Evolutionary conservation across 2,888 invertebrate genomes (phyloP).

Genomic region (Drosophila robusta): DNA sequence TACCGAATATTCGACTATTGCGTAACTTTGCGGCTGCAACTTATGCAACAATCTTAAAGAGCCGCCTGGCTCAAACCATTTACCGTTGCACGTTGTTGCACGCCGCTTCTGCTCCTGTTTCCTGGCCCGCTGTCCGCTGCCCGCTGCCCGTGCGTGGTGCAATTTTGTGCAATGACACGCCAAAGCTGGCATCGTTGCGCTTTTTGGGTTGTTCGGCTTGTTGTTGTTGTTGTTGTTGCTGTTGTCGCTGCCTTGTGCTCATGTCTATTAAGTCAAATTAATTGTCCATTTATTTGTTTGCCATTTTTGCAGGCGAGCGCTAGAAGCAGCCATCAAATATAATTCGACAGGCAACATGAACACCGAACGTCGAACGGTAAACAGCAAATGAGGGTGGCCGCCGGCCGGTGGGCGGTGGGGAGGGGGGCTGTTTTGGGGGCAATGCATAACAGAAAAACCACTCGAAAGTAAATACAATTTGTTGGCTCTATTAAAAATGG

Average conservation of each 20-base stretch:
- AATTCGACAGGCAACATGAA: slow-evolving; percentile 77
- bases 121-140: background rate
- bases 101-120: background rate
- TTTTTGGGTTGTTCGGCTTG: slow-evolving; percentile 9
- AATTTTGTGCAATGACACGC: slow-evolving; percentile 57
- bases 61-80: slow-evolving; percentile 1
- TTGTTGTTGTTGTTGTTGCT: background rate
- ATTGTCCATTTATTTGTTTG: slow-evolving; percentile 78
- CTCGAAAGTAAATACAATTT: slow-evolving; percentile 71
- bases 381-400: slow-evolving; percentile 12
- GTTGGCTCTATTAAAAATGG: slow-evolving; percentile 72
- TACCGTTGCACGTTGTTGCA: background rate
- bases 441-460: slow-evolving; percentile 45
- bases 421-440: background rate
- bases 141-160: slow-evolving; percentile 43
- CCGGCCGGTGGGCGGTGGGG: background rate
- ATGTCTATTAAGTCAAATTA: slow-evolving; percentile 80
- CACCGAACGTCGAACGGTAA: slow-evolving; percentile 25
- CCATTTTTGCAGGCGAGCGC: slow-evolving; percentile 43
- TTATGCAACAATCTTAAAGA: slow-evolving; percentile 13
- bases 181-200: slow-evolving; percentile 31
- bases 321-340: slow-evolving; percentile 71
- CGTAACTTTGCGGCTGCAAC: background rate
- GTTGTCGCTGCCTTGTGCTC: slow-evolving; percentile 30
- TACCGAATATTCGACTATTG: background rate